Evolutionary conservation across 2,888 invertebrate species (phyloP).

Genomic region (Hemithea aestivaria): DNA sequence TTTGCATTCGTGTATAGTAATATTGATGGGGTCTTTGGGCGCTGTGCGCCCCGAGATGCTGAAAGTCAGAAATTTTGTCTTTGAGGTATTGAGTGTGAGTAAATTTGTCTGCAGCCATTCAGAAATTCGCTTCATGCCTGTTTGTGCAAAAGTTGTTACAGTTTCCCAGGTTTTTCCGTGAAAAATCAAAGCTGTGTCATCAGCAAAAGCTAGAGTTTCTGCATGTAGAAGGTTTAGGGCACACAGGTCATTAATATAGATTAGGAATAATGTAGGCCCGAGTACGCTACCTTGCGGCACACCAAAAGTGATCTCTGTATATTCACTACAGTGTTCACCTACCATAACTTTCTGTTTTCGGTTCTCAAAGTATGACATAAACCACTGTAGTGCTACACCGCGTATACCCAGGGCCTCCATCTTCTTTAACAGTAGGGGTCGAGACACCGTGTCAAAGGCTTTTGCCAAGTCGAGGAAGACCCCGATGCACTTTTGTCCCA

Average conservation of each 20-base stretch:
- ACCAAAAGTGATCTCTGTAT: background rate
- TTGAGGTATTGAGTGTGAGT: too few relatives aligned
- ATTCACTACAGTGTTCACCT: too few relatives aligned
- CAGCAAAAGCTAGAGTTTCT: background rate
- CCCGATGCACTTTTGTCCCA: background rate
- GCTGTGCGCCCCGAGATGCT: too few relatives aligned
- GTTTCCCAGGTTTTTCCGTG: background rate
- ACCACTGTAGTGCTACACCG: background rate
- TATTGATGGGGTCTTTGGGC: too few relatives aligned
- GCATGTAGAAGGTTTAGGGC: background rate
- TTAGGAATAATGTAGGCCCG: background rate
- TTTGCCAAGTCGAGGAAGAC: too few relatives aligned
- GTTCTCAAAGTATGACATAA: background rate
- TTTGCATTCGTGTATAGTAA: too few relatives aligned
- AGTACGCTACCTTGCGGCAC: slow-evolving; percentile 1
- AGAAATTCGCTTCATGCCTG: too few relatives aligned
- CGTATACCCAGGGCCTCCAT: too few relatives aligned
- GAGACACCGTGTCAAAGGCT: background rate
- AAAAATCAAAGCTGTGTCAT: background rate
- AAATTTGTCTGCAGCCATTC: too few relatives aligned
- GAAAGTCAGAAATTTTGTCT: too few relatives aligned
- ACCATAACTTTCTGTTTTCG: too few relatives aligned
- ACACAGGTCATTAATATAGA: background rate
- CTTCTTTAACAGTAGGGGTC: background rate
- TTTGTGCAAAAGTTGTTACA: too few relatives aligned